phyloP scores from a whole-genome alignment of 2,888 invertebrate genomes.

The Yponomeuta evonymella region DNA sequence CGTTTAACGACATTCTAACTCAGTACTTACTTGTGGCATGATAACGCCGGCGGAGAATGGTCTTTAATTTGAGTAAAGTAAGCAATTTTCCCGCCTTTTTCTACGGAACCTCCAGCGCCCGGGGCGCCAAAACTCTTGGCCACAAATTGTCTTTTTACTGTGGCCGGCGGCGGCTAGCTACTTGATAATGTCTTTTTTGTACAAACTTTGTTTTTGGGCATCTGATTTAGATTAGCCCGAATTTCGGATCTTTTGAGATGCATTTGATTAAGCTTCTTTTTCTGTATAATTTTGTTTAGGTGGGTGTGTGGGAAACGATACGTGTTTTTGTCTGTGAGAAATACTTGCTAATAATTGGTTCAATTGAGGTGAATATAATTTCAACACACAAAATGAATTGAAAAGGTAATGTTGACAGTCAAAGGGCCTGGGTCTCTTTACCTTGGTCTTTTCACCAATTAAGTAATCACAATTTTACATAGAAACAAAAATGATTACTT shows the following conservation, averaged over 20 bases:
- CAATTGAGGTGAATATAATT: too few relatives aligned
- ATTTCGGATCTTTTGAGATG: neutral
- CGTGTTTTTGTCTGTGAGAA: neutral
- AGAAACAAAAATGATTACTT: too few relatives aligned
- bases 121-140: neutral
- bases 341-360: too few relatives aligned
- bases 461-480: too few relatives aligned
- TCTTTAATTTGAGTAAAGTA: neutral
- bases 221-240: slow-evolving; percentile 5
- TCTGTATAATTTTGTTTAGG: neutral
- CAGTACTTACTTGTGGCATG: slow-evolving; percentile 35
- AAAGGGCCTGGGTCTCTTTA: too few relatives aligned
- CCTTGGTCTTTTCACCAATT: too few relatives aligned
- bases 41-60: neutral
- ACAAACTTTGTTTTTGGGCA: slow-evolving; percentile 30
- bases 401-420: too few relatives aligned
- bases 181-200: slow-evolving; percentile 62
- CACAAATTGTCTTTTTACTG: neutral
- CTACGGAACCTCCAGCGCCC: neutral
- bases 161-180: slow-evolving; percentile 35
- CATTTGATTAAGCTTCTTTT: neutral
- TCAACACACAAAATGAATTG: too few relatives aligned
- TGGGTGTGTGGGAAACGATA: neutral
- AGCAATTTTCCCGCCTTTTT: neutral
- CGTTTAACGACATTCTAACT: neutral